These are phyloP conservation scores for Callithrix jacchus DNA, from an alignment of 2,113 vertebrate genomes.

Conservation along the genomic window DNA sequence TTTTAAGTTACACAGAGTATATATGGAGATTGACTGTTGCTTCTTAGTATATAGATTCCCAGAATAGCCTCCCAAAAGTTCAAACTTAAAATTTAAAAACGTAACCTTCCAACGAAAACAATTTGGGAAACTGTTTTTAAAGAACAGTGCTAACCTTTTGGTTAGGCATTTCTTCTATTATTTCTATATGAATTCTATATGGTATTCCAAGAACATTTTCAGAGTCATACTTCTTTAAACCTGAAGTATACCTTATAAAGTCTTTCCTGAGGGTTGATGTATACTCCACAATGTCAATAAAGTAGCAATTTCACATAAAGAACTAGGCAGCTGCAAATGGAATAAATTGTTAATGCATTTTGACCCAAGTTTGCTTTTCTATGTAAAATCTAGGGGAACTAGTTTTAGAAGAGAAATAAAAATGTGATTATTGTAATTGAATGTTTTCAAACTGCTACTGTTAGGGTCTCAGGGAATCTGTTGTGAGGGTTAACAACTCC, in stretches of 20 bases:
- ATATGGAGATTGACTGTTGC: not conserved
- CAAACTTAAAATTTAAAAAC: constrained; percentile 6
- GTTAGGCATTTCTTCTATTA: not conserved
- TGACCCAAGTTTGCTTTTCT: constrained; percentile 3
- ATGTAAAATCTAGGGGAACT: constrained; percentile 20
- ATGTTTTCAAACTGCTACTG: constrained; percentile 59
- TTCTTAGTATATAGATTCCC: not conserved
- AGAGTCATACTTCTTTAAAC: not conserved
- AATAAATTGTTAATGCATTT: constrained; percentile 56
- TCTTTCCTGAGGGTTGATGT: constrained; percentile 30
- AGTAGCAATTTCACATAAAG: not conserved
- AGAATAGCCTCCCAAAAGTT: not conserved
- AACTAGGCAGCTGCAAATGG: not conserved
- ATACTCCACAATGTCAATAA: not conserved
- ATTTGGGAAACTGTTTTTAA: not conserved
- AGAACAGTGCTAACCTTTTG: not conserved
- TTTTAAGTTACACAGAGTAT: not conserved
- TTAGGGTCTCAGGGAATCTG: constrained; percentile 74
- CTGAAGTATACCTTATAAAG: not conserved
- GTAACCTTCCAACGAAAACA: constrained; percentile 6
- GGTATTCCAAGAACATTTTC: not conserved
- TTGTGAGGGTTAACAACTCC: constrained; percentile 82
- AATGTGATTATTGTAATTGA: constrained; percentile 10
- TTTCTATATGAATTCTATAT: constrained; percentile 12
- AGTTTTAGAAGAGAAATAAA: constrained; percentile 46